Evolutionary conservation across 2,113 vertebrate species (phyloP).

Genomic region (Porphyrio hochstetteri): DNA sequence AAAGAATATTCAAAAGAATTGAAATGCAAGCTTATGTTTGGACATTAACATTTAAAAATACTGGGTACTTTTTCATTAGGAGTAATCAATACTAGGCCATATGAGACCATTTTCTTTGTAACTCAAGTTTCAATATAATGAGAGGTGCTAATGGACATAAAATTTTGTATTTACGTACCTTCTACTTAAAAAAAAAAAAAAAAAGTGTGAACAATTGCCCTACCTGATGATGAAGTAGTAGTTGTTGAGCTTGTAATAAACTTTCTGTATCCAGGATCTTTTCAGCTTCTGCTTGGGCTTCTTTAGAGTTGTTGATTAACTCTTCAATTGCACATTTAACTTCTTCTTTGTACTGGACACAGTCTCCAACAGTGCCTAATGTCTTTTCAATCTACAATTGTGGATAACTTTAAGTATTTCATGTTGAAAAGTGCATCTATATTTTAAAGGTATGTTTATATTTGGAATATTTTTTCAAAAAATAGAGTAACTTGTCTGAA

Average conservation of each 20-base stretch:
- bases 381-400: conserved; percentile 82
- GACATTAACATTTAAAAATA: neutral
- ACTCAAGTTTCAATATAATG: neutral
- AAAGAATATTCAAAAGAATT: neutral
- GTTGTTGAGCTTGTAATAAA: conserved; percentile 85
- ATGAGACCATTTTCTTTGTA: neutral
- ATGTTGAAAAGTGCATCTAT: neutral
- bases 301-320: conserved; percentile 79
- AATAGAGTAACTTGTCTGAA: neutral
- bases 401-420: conserved; percentile 3
- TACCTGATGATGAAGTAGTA: conserved; percentile 92
- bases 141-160: neutral
- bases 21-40: neutral
- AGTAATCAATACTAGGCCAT: neutral
- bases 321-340: conserved; percentile 83
- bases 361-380: conserved; percentile 78
- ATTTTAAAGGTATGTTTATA: neutral
- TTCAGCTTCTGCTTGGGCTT: conserved; percentile 81
- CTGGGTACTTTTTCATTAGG: neutral
- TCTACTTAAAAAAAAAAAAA: neutral
- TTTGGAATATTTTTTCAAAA: neutral
- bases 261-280: conserved; percentile 85
- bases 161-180: neutral
- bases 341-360: conserved; percentile 84
- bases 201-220: neutral